A percentile compares a stretch with the other conserved stretches of the same genome.
These are phyloP conservation scores for Lissocephala sabroskyi DNA, from an alignment of 2,888 invertebrate genomes.

Conservation along the genomic window DNA sequence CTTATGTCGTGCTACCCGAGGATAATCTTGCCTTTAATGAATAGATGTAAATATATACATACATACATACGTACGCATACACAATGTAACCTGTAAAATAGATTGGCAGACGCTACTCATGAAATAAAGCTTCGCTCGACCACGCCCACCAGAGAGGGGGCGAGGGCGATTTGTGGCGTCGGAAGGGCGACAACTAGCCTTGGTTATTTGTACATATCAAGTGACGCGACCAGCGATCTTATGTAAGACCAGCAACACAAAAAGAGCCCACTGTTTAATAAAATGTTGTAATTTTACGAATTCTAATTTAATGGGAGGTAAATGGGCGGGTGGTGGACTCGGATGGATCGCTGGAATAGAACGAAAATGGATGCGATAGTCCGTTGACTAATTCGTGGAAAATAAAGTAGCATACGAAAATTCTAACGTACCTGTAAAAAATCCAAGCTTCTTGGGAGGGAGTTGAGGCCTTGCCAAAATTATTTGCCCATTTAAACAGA, in stretches of 20 bases:
- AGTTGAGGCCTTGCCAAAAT: not conserved
- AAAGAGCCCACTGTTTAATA: conserved; percentile 51
- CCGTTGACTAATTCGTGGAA: no score
- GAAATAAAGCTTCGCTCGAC: no score
- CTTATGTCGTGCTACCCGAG: conserved; percentile 6
- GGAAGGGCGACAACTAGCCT: conserved; percentile 21
- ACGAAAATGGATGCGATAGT: not conserved
- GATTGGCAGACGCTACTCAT: no score
- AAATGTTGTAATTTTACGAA: conserved; percentile 38
- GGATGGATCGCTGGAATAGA: not conserved
- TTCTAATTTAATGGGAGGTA: conserved; percentile 18
- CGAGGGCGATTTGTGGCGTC: conserved; percentile 43
- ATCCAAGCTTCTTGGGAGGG: not conserved
- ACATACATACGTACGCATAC: conserved; percentile 32
- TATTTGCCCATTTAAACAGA: no score
- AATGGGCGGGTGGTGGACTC: not conserved
- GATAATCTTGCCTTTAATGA: conserved; percentile 22
- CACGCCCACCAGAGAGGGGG: no score
- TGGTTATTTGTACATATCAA: conserved; percentile 21
- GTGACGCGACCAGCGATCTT: not conserved
- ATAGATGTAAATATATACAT: conserved; percentile 50
- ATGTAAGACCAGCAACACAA: conserved; percentile 18
- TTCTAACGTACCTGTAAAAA: no score
- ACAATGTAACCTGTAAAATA: conserved; percentile 12
- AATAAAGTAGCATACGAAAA: no score